phyloP scores from a whole-genome alignment of 2,113 vertebrate genomes.

The Sarotherodon lohbergeri region DNA sequence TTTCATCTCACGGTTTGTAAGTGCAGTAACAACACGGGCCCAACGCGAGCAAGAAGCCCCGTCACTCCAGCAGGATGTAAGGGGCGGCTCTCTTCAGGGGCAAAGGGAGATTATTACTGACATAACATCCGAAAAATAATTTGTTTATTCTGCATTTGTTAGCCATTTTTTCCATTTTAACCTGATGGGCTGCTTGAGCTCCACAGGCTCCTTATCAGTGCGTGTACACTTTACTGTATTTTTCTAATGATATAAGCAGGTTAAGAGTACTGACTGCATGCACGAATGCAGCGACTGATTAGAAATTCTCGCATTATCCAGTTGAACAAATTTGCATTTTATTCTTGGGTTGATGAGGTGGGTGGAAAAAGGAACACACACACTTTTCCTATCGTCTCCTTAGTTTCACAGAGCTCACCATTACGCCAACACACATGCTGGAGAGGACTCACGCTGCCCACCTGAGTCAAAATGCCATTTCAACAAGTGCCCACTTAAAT shows the following conservation, averaged over 20 bases:
- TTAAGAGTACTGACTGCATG: neutral
- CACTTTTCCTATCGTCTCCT: neutral
- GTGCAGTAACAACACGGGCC: neutral
- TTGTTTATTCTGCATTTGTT: accelerated
- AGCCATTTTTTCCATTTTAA: neutral
- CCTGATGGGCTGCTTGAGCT: neutral
- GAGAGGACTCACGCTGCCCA: constrained; percentile 47
- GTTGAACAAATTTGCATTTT: constrained; percentile 26
- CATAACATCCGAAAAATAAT: neutral
- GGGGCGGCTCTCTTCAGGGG: neutral
- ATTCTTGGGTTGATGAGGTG: constrained; percentile 17
- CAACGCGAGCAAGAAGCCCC: neutral
- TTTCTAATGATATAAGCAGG: neutral
- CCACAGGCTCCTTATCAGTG: neutral
- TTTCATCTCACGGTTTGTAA: neutral
- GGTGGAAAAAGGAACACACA: constrained; percentile 11
- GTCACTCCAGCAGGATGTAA: neutral
- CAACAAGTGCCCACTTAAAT: constrained; percentile 56
- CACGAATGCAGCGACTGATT: neutral
- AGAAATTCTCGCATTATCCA: neutral
- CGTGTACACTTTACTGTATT: neutral
- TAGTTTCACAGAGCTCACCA: constrained; percentile 19
- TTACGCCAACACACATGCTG: constrained; percentile 54
- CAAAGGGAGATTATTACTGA: neutral
- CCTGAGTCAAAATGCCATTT: constrained; percentile 53